Percentiles rank a stretch among this genome's conserved stretches.
phyloP scores from a whole-genome alignment of 2,797 vertebrate genomes.

The Poeciliopsis infans region DNA sequence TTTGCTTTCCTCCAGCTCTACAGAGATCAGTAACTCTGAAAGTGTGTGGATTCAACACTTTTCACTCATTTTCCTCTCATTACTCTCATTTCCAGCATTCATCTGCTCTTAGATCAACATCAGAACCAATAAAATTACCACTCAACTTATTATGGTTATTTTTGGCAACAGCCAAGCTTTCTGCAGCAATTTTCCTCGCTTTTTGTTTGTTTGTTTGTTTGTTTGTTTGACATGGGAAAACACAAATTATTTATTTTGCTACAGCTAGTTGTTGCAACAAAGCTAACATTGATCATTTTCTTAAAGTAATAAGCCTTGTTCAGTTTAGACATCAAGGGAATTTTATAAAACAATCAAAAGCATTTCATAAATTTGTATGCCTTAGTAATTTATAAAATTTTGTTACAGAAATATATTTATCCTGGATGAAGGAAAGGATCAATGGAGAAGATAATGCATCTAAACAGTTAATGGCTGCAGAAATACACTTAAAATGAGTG shows the following conservation, averaged over 20 bases:
- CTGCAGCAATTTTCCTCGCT: too few species aligned
- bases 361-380: constrained; percentile 10
- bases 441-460: neutral
- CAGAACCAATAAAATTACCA: neutral
- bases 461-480: neutral
- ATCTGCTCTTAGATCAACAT: neutral
- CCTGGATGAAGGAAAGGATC: neutral
- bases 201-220: too few species aligned
- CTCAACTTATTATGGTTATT: neutral
- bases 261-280: neutral
- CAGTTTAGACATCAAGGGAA: constrained; percentile 1
- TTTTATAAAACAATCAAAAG: constrained; percentile 28
- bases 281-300: neutral
- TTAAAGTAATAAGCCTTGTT: neutral
- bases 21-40: neutral
- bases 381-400: neutral
- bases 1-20: neutral
- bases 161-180: neutral
- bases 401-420: neutral
- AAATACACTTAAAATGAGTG: neutral
- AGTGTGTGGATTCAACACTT: neutral
- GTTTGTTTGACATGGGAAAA: neutral
- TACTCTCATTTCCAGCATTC: constrained; percentile 2
- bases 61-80: neutral
- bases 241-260: neutral